Evolutionary conservation across 2,797 vertebrate genomes (phyloP).

Genomic region (Melanotaenia maccullochi): DNA sequence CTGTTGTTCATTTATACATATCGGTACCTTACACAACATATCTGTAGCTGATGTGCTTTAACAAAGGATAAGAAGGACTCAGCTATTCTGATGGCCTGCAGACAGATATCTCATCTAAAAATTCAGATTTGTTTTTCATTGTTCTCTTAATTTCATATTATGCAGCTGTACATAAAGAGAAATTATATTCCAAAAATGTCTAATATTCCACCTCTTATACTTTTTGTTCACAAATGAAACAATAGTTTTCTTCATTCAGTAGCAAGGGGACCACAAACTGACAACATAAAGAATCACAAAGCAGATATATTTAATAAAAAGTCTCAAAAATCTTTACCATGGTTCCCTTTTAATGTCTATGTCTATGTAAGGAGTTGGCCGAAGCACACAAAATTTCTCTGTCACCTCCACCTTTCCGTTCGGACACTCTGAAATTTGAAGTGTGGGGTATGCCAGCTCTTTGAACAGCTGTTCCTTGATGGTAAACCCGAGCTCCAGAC

Average conservation of each 20-base stretch:
- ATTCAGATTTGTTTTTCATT: neutral
- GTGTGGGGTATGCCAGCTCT: conserved; percentile 68
- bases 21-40: neutral
- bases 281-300: conserved; percentile 6
- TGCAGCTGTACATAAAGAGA: neutral
- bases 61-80: no score
- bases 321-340: conserved; percentile 21
- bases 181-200: neutral
- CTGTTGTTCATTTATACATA: neutral
- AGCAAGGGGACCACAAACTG: neutral
- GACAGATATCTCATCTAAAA: neutral
- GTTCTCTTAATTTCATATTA: neutral
- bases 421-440: conserved; percentile 56
- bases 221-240: neutral
- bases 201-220: neutral
- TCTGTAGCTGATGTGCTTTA: neutral
- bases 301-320: neutral
- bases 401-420: conserved; percentile 60
- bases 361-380: conserved; percentile 68
- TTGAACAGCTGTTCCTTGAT: conserved; percentile 76
- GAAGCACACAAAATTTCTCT: conserved; percentile 77
- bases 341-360: conserved; percentile 49
- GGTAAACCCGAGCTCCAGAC: conserved; percentile 71
- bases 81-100: neutral
- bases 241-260: neutral